Percentiles rank a stretch among this genome's conserved stretches.
phyloP scores from a whole-genome alignment of 2,113 vertebrate species.

The Saguinus imperator region DNA sequence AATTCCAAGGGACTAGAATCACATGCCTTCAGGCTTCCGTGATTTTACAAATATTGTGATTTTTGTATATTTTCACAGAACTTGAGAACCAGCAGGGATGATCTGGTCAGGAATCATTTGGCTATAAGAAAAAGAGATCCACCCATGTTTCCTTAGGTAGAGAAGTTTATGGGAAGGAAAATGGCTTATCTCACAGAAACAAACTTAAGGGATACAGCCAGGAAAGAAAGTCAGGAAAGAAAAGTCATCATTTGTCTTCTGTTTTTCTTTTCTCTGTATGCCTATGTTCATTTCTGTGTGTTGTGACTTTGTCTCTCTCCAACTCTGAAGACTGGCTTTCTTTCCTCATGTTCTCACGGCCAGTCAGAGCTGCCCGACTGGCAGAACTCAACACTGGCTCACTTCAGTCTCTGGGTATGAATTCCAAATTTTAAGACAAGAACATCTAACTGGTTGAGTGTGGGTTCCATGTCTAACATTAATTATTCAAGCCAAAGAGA shows the following conservation, averaged over 20 bases:
- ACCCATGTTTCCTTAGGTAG: neutral
- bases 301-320: neutral
- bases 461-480: neutral
- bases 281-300: neutral
- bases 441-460: neutral
- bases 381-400: neutral
- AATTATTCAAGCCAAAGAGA: neutral
- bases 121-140: neutral
- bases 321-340: neutral
- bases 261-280: neutral
- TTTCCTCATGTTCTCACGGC: neutral
- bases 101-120: neutral
- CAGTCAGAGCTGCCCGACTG: neutral
- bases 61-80: neutral
- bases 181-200: neutral
- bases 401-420: neutral
- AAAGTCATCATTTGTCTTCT: neutral
- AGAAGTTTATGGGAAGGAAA: neutral
- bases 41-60: neutral
- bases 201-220: neutral
- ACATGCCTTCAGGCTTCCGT: neutral
- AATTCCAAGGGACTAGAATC: neutral
- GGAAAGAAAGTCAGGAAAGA: neutral
- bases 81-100: neutral
- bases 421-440: neutral